phyloP scores from a whole-genome alignment of 2,113 vertebrate genomes.

The Pangasianodon gigas region DNA sequence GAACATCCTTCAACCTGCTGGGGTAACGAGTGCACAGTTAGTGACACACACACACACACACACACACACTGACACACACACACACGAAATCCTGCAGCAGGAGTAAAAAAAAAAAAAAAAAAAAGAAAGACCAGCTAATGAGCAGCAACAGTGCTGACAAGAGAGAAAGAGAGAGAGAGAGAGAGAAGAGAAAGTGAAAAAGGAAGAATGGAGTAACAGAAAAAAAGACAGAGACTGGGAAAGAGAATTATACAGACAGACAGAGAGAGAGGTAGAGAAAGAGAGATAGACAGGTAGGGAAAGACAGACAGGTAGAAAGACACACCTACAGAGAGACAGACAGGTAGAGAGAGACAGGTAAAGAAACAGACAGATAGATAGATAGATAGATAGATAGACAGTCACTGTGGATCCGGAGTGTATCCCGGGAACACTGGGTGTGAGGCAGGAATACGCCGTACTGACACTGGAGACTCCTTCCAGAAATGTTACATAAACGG shows the following conservation, averaged over 20 bases:
- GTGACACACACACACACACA: not conserved
- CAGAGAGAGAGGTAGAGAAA: not conserved
- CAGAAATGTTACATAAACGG: not conserved
- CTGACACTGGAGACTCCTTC: no score
- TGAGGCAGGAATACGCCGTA: no score
- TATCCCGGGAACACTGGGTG: no score
- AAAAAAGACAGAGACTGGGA: not conserved
- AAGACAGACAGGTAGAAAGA: constrained; percentile 11
- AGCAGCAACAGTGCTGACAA: constrained; percentile 20
- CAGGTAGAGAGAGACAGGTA: not conserved
- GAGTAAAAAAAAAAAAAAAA: constrained; percentile 32
- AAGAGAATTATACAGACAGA: not conserved
- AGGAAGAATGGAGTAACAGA: not conserved
- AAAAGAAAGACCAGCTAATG: constrained; percentile 34
- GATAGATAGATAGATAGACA: not conserved
- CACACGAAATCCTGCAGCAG: not conserved
- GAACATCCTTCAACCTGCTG: constrained; percentile 16
- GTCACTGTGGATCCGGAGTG: no score
- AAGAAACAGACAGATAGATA: not conserved
- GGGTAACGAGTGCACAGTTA: not conserved
- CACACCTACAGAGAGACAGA: no score
- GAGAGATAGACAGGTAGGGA: not conserved
- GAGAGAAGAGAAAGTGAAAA: not conserved
- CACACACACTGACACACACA: constrained; percentile 5
- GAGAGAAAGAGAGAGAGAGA: constrained; percentile 29